Base-by-base conservation (phyloP, 1,140 invertebrate species). In the Babylonia areolata region DNA sequence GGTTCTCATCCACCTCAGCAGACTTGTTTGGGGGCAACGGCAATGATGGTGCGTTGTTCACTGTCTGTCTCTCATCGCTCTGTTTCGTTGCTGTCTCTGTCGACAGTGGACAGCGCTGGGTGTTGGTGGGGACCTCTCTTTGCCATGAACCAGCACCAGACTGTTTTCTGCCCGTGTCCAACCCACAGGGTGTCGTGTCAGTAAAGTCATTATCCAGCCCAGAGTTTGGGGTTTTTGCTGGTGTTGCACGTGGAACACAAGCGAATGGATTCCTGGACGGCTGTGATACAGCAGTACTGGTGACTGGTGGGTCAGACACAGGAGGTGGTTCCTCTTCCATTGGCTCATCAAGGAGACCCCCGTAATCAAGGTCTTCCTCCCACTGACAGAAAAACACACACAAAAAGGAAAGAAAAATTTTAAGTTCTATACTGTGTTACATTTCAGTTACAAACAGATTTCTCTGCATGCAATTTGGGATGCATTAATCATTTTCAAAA, bases 361-460 rank as follows among this genome's bases (percentile, higher is more conserved):
- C 78, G 28, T 80, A 80, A 40, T 80, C 78, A 5, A 80, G 37
- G 20, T 80, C 78, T 2, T 80, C 78, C 33, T 80, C 78, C 78
- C 78, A 80, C 78, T 80, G 46, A 15, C 51, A 80, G 28, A 75
- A 33, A 79, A 79, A 40, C 35, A 33, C 5, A 77, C 11, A 37
- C 15, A 5, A 77, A 77, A 77, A 12, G 3, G 28, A 12, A 12
- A 12, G 9, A 23, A 6, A 5, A 69, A 12, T 69, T 5, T 69
- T 6, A n/a, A 15, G 5, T 11, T 20, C 20, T 11, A 20, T 51
- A 51, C 46, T 51, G 46, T 51, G 46, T 6, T 11, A 51, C 46
- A 6, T 51, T 20, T 20, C 46, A 20, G 46, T 20, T 51, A 51
- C 6, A 20, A 51, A 6, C 46, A 11, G 46, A 51, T n/a, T n/a